Evolutionary conservation across 2,113 vertebrate genomes (phyloP), one percentile per base, ranked within the genome.

Genomic region (Tetraodon nigroviridis): DNA sequence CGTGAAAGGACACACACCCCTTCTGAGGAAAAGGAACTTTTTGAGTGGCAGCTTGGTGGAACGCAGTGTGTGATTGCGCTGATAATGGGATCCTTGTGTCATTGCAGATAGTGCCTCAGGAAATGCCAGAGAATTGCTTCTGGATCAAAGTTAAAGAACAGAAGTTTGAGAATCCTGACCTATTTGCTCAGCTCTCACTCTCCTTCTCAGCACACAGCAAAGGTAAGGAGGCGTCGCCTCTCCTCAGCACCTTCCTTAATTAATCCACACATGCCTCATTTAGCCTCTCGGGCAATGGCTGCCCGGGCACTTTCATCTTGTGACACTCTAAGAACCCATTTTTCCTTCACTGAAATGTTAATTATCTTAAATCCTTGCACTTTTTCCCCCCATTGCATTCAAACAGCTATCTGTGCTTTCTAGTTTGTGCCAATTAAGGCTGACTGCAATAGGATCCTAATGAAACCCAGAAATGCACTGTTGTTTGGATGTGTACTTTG

Each of bases 141-240:
- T 99, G 97, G 97, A 89, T 98, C 80, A 98, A 96, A 91, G 94
- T 93, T 78, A 95, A 94, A 75, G 97, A 98, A 85, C 93, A 94
- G 24, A 95, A 93, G 80, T 97, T 94, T 83, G 97, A 98, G 87
- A 90, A 89, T 82, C 87, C 92, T 2, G 95, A 98, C 87, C 90
- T 98, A 41, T 93, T 99, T 87, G 89, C 91, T 67, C 93, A 96
- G 85, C 80, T 99, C 86, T 90, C 92, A 1, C 81, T 93, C 74
- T 90, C 82, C 78, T 99, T 99, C 88, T 93, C 94, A 57, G 94
- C 94, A 4, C 93, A 97, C 74, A 91, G 89, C 51, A 97, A 95
- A 94, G 95, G 97, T 99, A 94, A 72, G 20, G 54, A 68, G 60
- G 64, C 52, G 19, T 65, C 77, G 42, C 80, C 64, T 77, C 51